Evolutionary conservation across 2,797 vertebrate genomes (phyloP).

Genomic region (Pseudocheirus occidentalis): DNA sequence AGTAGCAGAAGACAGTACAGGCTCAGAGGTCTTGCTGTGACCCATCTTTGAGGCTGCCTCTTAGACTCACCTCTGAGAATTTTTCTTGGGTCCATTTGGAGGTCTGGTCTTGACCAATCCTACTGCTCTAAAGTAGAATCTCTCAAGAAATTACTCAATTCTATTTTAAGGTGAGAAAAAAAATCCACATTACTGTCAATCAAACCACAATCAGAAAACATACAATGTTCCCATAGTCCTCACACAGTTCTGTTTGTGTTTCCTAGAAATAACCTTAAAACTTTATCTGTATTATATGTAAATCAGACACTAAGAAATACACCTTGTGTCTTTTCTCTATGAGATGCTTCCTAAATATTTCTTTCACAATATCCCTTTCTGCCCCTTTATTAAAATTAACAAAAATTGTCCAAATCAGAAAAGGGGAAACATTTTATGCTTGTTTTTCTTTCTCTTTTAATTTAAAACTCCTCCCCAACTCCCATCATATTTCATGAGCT

Average conservation of each 20-base stretch:
- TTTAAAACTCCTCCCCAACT: not conserved
- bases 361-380: not conserved
- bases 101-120: not conserved
- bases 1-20: not conserved
- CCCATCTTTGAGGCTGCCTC: not conserved
- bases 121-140: not conserved
- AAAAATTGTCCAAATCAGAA: not conserved
- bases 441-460: constrained; percentile 57
- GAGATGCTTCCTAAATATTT: not conserved
- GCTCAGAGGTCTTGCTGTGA: not conserved
- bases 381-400: not conserved
- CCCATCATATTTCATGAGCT: not conserved
- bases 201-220: not conserved
- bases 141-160: not conserved
- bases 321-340: not conserved
- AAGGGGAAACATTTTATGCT: not conserved
- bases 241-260: not conserved
- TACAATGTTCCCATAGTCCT: not conserved
- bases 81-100: not conserved
- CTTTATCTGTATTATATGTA: not conserved
- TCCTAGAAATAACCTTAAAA: not conserved
- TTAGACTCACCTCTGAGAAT: not conserved
- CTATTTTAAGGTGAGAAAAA: not conserved
- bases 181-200: not conserved
- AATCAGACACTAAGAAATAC: not conserved